Conservation (phyloP, 2,888 invertebrate genomes). For the Lymantria dispar region DNA sequence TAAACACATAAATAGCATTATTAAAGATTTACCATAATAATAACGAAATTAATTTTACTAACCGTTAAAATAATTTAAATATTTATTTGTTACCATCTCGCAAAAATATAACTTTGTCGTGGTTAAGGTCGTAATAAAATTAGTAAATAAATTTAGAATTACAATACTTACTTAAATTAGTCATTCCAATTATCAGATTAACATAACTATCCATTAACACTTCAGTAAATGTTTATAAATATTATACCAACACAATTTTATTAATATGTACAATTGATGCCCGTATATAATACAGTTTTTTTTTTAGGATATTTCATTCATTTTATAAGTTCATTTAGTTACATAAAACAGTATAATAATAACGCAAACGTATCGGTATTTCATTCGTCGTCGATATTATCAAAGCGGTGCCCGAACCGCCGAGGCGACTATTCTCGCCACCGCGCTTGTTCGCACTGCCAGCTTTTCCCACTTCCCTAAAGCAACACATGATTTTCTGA, state of each 20-base stretch:
- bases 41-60: no score
- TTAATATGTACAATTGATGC: constrained; percentile 27
- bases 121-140: no score
- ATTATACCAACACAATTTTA: constrained; percentile 30
- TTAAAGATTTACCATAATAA: no score
- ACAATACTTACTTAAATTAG: constrained; percentile 65
- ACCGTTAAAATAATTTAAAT: no score
- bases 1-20: no score
- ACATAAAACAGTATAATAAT: constrained; percentile 41
- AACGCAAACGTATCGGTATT: constrained; percentile 32
- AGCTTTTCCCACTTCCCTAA: constrained; percentile 65
- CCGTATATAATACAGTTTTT: constrained; percentile 39
- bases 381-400: constrained; percentile 21
- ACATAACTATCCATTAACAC: constrained; percentile 57
- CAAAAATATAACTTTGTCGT: no score
- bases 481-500: constrained; percentile 76
- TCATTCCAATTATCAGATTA: constrained; percentile 70
- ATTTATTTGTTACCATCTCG: no score
- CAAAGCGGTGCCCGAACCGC: constrained; percentile 10
- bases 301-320: constrained; percentile 30
- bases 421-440: constrained; percentile 48
- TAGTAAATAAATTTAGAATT: no score
- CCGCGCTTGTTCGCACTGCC: constrained; percentile 49
- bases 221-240: constrained; percentile 30
- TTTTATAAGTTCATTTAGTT: constrained; percentile 49